These are phyloP conservation scores for Delia radicum DNA, from an alignment of 1,140 invertebrate genomes.

Conservation along the genomic window DNA sequence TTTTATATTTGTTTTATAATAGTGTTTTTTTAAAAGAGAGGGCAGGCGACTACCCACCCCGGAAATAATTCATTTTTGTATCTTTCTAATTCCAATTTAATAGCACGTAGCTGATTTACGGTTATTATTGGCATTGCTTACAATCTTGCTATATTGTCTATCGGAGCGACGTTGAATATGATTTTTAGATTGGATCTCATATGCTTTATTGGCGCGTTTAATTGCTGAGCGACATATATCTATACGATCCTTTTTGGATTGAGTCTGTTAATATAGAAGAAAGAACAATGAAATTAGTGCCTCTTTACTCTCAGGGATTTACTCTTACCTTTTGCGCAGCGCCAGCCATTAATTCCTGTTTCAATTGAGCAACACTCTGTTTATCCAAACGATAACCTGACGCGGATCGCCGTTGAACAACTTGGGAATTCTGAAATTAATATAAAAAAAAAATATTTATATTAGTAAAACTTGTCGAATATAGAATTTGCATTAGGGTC, in stretches of 20 bases:
- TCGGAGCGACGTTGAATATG: slow-evolving; percentile 65
- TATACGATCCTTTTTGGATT: slow-evolving; percentile 59
- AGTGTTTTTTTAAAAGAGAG: background rate
- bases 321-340: slow-evolving; percentile 44
- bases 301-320: background rate
- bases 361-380: slow-evolving; percentile 42
- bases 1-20: background rate
- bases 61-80: slow-evolving; percentile 6
- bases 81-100: slow-evolving; percentile 26
- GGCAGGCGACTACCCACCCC: too few species aligned
- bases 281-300: background rate
- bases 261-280: slow-evolving; percentile 27
- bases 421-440: slow-evolving; percentile 22
- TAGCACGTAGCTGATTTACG: slow-evolving; percentile 68
- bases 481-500: background rate
- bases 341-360: slow-evolving; percentile 45
- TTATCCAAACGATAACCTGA: slow-evolving; percentile 39
- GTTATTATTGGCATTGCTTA: slow-evolving; percentile 71
- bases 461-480: too few species aligned
- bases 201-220: slow-evolving; percentile 66
- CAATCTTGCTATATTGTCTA: slow-evolving; percentile 61
- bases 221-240: slow-evolving; percentile 62
- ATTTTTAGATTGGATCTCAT: slow-evolving; percentile 64
- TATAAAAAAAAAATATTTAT: background rate
- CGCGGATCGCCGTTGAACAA: background rate